phyloP scores from a whole-genome alignment of 2,797 vertebrate species.

The Peromyscus melanophrys region DNA sequence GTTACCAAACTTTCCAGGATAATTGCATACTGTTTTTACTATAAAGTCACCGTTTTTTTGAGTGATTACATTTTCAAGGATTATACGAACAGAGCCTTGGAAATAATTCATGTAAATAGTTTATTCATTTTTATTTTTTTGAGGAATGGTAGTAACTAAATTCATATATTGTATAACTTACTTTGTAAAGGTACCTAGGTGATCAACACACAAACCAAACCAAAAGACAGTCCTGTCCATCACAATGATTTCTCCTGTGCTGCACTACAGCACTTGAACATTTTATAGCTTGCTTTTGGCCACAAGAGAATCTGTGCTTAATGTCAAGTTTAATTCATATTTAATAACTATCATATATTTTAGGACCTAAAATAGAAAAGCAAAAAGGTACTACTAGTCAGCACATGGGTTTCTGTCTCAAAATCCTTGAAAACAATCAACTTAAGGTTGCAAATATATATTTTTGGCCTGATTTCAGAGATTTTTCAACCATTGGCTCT shows the following conservation, averaged over 20 bases:
- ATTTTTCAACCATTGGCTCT: neutral
- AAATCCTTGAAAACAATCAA: neutral
- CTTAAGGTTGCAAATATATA: neutral
- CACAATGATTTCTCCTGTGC: neutral
- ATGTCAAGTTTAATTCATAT: neutral
- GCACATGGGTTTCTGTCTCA: too few relatives aligned
- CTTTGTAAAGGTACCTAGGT: neutral
- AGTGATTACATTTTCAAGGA: constrained; percentile 21
- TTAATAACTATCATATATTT: constrained; percentile 16
- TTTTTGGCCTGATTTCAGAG: neutral
- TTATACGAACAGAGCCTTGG: neutral
- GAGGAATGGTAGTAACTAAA: neutral
- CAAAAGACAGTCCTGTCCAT: neutral
- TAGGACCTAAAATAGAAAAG: constrained; percentile 27
- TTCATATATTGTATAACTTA: neutral
- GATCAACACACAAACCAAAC: constrained; percentile 34
- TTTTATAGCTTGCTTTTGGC: neutral
- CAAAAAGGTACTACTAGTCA: neutral
- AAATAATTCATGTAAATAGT: neutral
- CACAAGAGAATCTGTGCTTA: neutral
- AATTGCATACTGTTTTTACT: neutral
- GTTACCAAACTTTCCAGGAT: neutral
- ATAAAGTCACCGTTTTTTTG: neutral
- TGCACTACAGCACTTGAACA: neutral
- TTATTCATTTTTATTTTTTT: neutral